Percentiles rank a stretch among this genome's conserved stretches.
Evolutionary conservation across 2,113 vertebrate genomes (phyloP).

Genomic region (Notarius quadriscutis): DNA sequence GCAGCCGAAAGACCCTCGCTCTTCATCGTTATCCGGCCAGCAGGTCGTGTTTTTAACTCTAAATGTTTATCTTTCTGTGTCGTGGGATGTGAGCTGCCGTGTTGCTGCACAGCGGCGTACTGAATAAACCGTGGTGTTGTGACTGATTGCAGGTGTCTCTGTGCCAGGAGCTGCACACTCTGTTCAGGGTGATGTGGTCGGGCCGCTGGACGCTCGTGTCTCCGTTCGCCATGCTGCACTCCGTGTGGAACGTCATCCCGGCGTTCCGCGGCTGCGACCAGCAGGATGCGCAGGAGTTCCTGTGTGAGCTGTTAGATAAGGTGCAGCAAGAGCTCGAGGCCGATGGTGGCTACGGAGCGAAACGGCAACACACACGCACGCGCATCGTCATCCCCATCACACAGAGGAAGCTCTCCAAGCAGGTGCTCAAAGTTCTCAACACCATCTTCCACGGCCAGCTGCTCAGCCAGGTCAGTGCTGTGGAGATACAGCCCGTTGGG

Average conservation of each 20-base stretch:
- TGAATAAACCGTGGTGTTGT: neutral
- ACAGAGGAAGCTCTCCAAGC: constrained; percentile 95
- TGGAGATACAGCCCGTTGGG: neutral
- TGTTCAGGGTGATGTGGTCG: constrained; percentile 99
- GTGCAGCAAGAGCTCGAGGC: constrained; percentile 98
- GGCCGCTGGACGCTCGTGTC: constrained; percentile 96
- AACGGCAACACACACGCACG: constrained; percentile 54
- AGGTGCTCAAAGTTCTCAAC: constrained; percentile 98
- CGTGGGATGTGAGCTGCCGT: neutral
- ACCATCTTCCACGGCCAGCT: constrained; percentile 99
- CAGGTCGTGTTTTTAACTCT: neutral
- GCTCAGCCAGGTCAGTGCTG: constrained; percentile 91
- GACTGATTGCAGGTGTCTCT: constrained; percentile 82
- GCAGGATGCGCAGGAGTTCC: constrained; percentile 98
- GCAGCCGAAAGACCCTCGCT: constrained; percentile 89
- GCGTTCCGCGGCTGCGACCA: constrained; percentile 96
- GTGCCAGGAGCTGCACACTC: constrained; percentile 96
- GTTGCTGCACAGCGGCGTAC: too few relatives aligned
- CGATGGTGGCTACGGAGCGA: constrained; percentile 72
- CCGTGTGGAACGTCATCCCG: constrained; percentile 96
- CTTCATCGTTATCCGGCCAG: constrained; percentile 62
- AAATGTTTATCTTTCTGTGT: neutral
- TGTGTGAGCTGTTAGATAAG: constrained; percentile 95
- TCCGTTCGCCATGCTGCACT: constrained; percentile 98
- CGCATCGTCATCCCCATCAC: constrained; percentile 96